Conservation (phyloP, 2,888 invertebrate genomes). For the Nymphalis c-album region DNA sequence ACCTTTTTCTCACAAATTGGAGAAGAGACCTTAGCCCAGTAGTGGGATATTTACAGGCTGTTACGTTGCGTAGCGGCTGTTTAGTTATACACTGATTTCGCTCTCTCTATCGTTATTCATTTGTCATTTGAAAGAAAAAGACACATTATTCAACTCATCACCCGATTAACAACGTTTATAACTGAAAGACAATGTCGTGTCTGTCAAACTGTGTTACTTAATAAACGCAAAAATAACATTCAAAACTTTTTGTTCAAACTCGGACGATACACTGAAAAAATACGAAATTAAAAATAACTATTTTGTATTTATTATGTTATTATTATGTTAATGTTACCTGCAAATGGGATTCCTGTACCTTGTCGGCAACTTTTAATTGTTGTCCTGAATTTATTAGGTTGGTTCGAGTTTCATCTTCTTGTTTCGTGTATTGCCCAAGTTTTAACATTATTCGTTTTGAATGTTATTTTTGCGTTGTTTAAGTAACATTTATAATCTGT, state of each 20-base stretch:
- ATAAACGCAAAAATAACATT: constrained; percentile 12
- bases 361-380: constrained; percentile 34
- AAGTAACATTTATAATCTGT: neutral
- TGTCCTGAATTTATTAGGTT: constrained; percentile 25
- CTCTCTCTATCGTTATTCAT: too few relatives aligned
- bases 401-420: constrained; percentile 19
- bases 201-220: neutral
- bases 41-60: too few relatives aligned
- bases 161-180: too few relatives aligned
- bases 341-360: constrained; percentile 7
- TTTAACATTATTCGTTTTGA: constrained; percentile 25
- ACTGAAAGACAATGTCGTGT: too few relatives aligned
- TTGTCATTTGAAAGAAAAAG: too few relatives aligned
- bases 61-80: too few relatives aligned
- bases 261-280: constrained; percentile 20
- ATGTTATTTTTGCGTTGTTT: constrained; percentile 11
- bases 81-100: too few relatives aligned
- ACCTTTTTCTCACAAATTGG: too few relatives aligned
- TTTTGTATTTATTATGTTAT: neutral
- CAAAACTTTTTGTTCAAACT: constrained; percentile 24
- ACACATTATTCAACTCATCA: too few relatives aligned
- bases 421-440: constrained; percentile 30
- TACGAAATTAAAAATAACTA: too few relatives aligned
- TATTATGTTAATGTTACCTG: constrained; percentile 17
- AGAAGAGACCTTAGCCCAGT: too few relatives aligned